Evolutionary conservation across 2,113 vertebrate species (phyloP).

Genomic region (Neotoma lepida): DNA sequence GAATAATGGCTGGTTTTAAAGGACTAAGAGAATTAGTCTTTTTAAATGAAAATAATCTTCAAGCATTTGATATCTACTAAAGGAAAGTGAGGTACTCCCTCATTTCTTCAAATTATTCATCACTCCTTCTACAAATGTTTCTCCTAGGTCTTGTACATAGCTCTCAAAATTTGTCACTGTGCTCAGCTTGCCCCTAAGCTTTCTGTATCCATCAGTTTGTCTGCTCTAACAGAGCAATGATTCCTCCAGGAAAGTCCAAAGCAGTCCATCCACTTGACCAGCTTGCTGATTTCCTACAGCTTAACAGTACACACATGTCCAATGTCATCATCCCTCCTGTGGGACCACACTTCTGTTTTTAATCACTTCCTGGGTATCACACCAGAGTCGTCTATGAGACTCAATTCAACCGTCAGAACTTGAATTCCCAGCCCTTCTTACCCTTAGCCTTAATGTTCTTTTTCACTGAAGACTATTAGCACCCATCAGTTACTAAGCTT

Average conservation of each 20-base stretch:
- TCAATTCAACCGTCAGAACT: background rate
- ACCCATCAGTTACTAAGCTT: background rate
- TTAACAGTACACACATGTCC: background rate
- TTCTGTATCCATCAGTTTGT: background rate
- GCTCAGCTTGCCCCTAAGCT: background rate
- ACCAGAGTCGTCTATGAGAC: background rate
- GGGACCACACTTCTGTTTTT: background rate
- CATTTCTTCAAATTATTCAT: background rate
- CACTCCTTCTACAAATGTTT: background rate
- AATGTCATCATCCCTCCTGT: background rate
- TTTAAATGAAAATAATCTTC: conserved; percentile 42
- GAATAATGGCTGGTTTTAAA: background rate
- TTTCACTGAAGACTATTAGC: conserved; percentile 7
- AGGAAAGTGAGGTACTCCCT: conserved; percentile 8
- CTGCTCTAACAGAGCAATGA: background rate
- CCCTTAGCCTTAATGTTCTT: background rate
- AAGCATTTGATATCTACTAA: conserved; percentile 13
- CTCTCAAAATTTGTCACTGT: background rate
- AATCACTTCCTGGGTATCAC: background rate
- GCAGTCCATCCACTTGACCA: background rate
- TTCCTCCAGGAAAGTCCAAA: background rate
- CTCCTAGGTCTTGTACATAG: background rate
- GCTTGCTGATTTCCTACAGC: background rate
- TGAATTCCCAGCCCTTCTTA: background rate
- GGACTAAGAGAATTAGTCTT: conserved; percentile 23